Evolutionary conservation across 1,140 invertebrate genomes (phyloP).

Genomic region (Drosophila teissieri): DNA sequence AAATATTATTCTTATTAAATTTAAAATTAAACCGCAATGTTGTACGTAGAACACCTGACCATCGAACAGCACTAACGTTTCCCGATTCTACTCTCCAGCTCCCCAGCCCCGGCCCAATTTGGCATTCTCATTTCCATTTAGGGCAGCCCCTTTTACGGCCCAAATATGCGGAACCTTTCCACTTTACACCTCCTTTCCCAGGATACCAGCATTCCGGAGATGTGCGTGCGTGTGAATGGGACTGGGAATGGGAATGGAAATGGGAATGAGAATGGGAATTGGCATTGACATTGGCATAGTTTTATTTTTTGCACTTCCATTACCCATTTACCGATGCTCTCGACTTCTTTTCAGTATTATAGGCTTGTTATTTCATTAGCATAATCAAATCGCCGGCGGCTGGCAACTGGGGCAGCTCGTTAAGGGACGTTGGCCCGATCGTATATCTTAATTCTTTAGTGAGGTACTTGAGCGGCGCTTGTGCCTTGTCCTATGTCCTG

Average conservation of each 20-base stretch:
- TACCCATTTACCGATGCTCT: slow-evolving; percentile 9
- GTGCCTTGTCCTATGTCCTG: no score
- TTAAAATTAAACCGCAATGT: neutral
- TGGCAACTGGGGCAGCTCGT: neutral
- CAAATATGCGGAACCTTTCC: slow-evolving; percentile 31
- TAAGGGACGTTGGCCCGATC: slow-evolving; percentile 13
- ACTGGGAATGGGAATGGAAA: slow-evolving; percentile 1
- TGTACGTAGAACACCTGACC: neutral
- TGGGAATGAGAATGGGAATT: slow-evolving; percentile 46
- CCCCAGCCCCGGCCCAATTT: neutral
- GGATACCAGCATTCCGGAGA: slow-evolving; percentile 5
- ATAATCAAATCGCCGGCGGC: slow-evolving; percentile 70
- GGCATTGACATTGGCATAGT: slow-evolving; percentile 66
- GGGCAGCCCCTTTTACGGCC: slow-evolving; percentile 8
- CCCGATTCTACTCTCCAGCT: slow-evolving; percentile 1
- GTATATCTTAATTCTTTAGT: slow-evolving; percentile 70
- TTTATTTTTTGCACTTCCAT: slow-evolving; percentile 42
- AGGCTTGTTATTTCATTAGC: slow-evolving; percentile 80
- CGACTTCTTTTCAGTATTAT: slow-evolving; percentile 63
- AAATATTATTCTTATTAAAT: neutral
- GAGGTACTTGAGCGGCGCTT: slow-evolving; percentile 27
- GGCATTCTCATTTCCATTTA: slow-evolving; percentile 13
- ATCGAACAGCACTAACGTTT: neutral
- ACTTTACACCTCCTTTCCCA: slow-evolving; percentile 6
- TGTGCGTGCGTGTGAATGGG: slow-evolving; percentile 56